phyloP scores from a whole-genome alignment of 1,140 invertebrate genomes.

The Drosophila sturtevanti region DNA sequence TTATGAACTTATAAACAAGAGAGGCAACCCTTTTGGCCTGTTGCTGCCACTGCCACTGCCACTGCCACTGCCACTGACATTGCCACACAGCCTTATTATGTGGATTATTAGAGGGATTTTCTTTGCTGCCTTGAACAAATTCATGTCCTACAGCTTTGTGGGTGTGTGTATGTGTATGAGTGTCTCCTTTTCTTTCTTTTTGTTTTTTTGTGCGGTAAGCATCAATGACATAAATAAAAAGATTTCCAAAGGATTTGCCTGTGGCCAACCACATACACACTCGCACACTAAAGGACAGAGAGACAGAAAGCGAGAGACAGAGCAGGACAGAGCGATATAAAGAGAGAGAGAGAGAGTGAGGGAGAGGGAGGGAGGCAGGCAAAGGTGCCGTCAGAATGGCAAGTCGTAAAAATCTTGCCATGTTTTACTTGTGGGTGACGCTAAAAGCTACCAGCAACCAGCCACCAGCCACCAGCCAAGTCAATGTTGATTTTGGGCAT shows the following conservation, averaged over 20 bases:
- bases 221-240: conserved; percentile 82
- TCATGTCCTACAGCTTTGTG: conserved; percentile 49
- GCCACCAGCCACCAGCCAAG: conserved; percentile 41
- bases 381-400: conserved; percentile 65
- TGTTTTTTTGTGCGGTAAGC: conserved; percentile 32
- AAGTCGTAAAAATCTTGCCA: conserved; percentile 37
- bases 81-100: conserved; percentile 71
- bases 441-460: conserved; percentile 46
- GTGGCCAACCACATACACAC: conserved; percentile 57
- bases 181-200: conserved; percentile 23
- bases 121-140: conserved; percentile 66
- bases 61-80: conserved; percentile 59
- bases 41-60: conserved; percentile 51
- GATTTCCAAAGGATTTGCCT: conserved; percentile 80
- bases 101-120: conserved; percentile 82
- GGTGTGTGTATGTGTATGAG: background rate
- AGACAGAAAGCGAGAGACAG: conserved; percentile 22
- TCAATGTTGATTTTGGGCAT: conserved; percentile 46
- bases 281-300: too few relatives aligned
- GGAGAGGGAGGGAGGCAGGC: conserved; percentile 6
- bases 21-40: conserved; percentile 74
- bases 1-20: conserved; percentile 82
- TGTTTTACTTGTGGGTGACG: conserved; percentile 11
- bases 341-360: background rate
- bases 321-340: too few relatives aligned